Conservation (phyloP, 2,113 vertebrate species). For the Onychorhynchus coronatus region DNA sequence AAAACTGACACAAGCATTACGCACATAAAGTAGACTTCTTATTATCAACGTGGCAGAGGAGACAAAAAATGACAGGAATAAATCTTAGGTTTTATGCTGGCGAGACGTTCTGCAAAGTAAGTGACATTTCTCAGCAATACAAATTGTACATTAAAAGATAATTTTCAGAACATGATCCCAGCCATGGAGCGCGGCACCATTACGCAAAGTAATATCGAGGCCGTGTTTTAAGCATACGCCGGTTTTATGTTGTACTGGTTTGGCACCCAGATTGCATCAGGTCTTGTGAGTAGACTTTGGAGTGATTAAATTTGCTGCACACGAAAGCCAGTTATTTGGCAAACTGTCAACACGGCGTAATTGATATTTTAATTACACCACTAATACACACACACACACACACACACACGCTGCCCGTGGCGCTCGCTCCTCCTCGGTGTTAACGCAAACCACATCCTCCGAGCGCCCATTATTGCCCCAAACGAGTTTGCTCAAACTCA, state of each 20-base stretch:
- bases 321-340: conserved; percentile 55
- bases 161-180: conserved; percentile 69
- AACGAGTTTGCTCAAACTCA: background rate
- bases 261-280: background rate
- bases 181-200: conserved; percentile 57
- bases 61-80: conserved; percentile 72
- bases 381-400: background rate
- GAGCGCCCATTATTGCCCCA: background rate
- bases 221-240: conserved; percentile 1
- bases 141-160: conserved; percentile 74
- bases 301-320: conserved; percentile 31
- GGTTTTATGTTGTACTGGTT: background rate
- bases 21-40: conserved; percentile 52
- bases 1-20: conserved; percentile 53
- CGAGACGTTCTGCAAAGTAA: conserved; percentile 52
- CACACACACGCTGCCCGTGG: background rate
- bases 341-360: conserved; percentile 42
- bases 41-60: conserved; percentile 60
- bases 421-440: background rate
- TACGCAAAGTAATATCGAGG: background rate
- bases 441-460: background rate
- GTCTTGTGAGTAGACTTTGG: conserved; percentile 24
- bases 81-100: conserved; percentile 67
- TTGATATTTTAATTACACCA: conserved; percentile 73
- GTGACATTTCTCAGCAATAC: conserved; percentile 67